Evolutionary conservation across 2,888 invertebrate genomes (phyloP), one percentile per base, ranked within the genome.

Genomic region (Resseliella maxima): DNA sequence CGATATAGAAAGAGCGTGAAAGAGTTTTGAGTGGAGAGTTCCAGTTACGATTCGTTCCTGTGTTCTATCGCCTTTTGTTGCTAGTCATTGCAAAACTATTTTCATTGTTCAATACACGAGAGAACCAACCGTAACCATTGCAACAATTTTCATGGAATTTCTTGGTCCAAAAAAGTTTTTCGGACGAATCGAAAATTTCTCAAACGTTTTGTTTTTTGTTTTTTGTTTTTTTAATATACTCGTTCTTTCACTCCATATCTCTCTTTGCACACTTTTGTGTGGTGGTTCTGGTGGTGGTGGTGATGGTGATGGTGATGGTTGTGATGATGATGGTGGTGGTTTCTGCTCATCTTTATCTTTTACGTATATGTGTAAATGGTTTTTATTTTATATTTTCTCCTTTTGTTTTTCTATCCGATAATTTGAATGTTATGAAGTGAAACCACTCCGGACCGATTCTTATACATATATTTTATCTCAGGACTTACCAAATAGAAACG

Each of bases 151-250:
- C 12, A 59, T 24, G 24, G 59, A 59, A 59, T 59, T 59, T 59
- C 59, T 59, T 59, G 3, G 24, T 10, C 59, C 59, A 59, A 59
- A 59, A n/a, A 41, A 59, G 24, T 59, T 59, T 59, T 59, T 59
- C 59, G 10, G 59, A 59, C 59, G 59, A 59, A 24, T 59, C 59
- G 59, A 59, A 59, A n/a, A 59, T 59, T 59, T 59, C 46, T 50
- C 46, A 50, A 50, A 50, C 18, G 18, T 50, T 50, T 41, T 41
- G 41, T 41, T 5, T 41, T 41, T 5, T 41, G 5, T 5, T 41
- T 41, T 5, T 18, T 50, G 8, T 50, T 50, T 50, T 15, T 50
- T 50, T 50, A n/a, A n/a, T n/a, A n/a, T n/a, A n/a, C n/a, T 50
- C 18, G 46, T 50, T 50, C 46, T 50, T 50, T 18, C 2, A 6